Evolutionary conservation across 2,113 vertebrate genomes (phyloP).

Genomic region (Stegostoma tigrinum): DNA sequence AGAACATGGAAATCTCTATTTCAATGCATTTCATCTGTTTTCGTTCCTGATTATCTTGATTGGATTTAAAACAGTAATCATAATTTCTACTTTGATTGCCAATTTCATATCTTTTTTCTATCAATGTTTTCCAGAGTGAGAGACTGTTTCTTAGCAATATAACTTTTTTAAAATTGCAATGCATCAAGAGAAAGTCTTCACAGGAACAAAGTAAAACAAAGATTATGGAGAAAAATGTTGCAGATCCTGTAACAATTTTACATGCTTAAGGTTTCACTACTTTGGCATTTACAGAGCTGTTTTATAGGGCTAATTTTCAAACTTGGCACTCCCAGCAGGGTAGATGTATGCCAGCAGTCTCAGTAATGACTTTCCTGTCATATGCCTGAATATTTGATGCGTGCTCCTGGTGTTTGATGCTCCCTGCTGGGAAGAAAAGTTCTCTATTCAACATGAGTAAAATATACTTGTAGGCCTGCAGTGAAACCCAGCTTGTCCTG

Average conservation of each 20-base stretch:
- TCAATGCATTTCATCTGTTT: neutral
- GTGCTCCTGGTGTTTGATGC: neutral
- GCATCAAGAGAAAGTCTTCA: neutral
- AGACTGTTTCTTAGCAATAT: neutral
- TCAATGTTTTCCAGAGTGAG: neutral
- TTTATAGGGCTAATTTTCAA: constrained; percentile 3
- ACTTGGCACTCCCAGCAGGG: neutral
- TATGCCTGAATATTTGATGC: neutral
- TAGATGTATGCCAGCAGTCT: neutral
- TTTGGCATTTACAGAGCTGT: neutral
- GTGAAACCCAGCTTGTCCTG: neutral
- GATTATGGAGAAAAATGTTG: neutral
- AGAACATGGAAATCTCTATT: neutral
- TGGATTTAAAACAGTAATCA: neutral
- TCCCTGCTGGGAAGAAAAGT: neutral
- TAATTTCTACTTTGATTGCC: neutral
- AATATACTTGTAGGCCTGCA: neutral
- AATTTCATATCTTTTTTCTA: neutral
- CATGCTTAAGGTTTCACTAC: neutral
- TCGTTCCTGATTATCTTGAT: neutral
- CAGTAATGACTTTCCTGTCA: neutral
- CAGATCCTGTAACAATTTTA: neutral
- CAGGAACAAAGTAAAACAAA: neutral
- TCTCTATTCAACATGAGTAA: neutral
- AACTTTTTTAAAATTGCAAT: neutral